A percentile compares a stretch with the other conserved stretches of the same genome.
Conservation (phyloP, 2,113 vertebrate genomes). For the Hemibagrus wyckioides region DNA sequence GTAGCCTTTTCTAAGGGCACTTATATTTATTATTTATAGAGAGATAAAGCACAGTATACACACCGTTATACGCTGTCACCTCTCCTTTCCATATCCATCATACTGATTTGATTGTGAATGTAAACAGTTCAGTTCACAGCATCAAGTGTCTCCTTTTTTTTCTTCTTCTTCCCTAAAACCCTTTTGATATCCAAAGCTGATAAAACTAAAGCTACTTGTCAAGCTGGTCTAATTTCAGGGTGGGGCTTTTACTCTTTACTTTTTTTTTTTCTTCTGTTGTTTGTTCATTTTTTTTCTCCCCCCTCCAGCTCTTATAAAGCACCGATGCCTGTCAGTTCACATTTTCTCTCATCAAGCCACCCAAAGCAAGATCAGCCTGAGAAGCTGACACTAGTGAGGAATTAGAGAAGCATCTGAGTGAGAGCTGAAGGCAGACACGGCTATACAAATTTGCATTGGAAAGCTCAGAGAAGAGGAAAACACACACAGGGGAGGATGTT, state of each 20-base stretch:
- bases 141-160: background rate
- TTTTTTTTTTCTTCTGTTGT: constrained; percentile 47
- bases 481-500: constrained; percentile 25
- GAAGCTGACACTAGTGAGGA: background rate
- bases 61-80: background rate
- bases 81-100: background rate
- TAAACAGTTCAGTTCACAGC: background rate
- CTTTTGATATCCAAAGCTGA: background rate
- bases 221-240: constrained; percentile 42
- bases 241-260: constrained; percentile 53
- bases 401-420: background rate
- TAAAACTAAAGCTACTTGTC: constrained; percentile 28
- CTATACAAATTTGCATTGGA: constrained; percentile 1
- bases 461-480: constrained; percentile 21
- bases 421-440: background rate
- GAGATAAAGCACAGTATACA: background rate
- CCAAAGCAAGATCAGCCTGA: constrained; percentile 32
- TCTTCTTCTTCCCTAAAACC: background rate
- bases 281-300: constrained; percentile 28
- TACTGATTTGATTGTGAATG: background rate
- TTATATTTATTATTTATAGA: constrained; percentile 22
- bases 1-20: background rate
- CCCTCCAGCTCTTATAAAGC: constrained; percentile 37
- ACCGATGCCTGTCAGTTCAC: constrained; percentile 47
- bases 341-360: constrained; percentile 44